A percentile compares a stretch with the other conserved stretches of the same genome.
Conservation (phyloP, 2,888 invertebrate species). For the Drosophila anomelani region DNA sequence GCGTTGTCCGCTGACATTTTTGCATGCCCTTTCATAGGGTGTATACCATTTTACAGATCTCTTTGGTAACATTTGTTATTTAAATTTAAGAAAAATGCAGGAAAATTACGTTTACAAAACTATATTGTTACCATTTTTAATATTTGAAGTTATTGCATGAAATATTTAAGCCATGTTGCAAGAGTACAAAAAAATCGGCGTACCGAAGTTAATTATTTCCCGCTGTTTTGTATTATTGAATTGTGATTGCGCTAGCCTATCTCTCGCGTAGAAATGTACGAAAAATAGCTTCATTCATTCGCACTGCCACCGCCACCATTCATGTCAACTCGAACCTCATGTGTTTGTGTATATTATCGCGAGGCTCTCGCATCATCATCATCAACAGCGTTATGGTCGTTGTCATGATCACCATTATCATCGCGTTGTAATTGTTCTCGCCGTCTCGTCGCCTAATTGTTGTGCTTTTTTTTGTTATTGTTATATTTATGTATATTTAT, state of each 20-base stretch:
- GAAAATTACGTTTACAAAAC: neutral
- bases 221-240: conserved; percentile 12
- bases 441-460: conserved; percentile 32
- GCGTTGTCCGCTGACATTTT: conserved; percentile 9
- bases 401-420: conserved; percentile 43
- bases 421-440: conserved; percentile 35
- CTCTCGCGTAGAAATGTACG: conserved; percentile 33
- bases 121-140: neutral
- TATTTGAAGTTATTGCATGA: neutral
- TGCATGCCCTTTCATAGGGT: conserved; percentile 1
- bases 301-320: conserved; percentile 30
- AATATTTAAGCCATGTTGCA: neutral
- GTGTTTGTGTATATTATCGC: conserved; percentile 12
- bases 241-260: conserved; percentile 4
- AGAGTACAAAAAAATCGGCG: neutral
- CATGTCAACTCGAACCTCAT: conserved; percentile 23
- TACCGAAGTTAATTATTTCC: neutral
- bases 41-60: too few relatives aligned
- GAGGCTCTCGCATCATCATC: conserved; percentile 7
- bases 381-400: conserved; percentile 5
- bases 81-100: too few relatives aligned
- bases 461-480: conserved; percentile 21
- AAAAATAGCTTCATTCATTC: conserved; percentile 38
- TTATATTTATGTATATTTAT: conserved; percentile 34
- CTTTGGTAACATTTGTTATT: neutral